Evolutionary conservation across 92 coral and sea anemone species (phyloP).

Genomic region (Scolanthus callimorphus): DNA sequence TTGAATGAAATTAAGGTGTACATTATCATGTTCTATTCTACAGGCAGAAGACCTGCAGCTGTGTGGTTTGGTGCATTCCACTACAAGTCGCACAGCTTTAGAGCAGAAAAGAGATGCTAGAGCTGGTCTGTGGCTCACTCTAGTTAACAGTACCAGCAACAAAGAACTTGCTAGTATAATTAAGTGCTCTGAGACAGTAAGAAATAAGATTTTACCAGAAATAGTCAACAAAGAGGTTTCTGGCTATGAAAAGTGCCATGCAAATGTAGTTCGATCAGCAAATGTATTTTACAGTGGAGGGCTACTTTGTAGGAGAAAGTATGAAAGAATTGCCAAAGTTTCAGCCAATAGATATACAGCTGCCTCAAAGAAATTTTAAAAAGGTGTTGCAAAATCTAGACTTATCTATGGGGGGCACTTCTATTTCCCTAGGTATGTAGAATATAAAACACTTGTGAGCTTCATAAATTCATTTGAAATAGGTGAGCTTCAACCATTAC

Average conservation of each 20-base stretch:
- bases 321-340: constrained; percentile 3
- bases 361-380: neutral
- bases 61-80: neutral
- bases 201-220: neutral
- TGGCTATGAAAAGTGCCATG: neutral
- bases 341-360: neutral
- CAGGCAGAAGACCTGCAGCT: neutral
- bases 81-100: neutral
- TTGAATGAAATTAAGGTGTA: too few relatives aligned
- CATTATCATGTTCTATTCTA: too few relatives aligned
- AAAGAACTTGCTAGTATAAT: neutral
- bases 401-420: neutral
- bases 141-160: neutral
- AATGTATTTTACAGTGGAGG: constrained; percentile 5
- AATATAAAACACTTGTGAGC: constrained; percentile 3
- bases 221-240: neutral
- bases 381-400: neutral
- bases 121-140: neutral
- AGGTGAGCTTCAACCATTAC: constrained; percentile 3
- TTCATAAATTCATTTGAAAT: neutral
- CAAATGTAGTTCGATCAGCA: neutral
- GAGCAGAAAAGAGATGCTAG: neutral
- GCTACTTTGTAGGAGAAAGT: constrained; percentile 5
- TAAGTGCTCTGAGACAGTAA: neutral
- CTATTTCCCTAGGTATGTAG: neutral